Base-by-base conservation (phyloP, 2,797 vertebrate genomes). In the Geotrypetes seraphini region DNA sequence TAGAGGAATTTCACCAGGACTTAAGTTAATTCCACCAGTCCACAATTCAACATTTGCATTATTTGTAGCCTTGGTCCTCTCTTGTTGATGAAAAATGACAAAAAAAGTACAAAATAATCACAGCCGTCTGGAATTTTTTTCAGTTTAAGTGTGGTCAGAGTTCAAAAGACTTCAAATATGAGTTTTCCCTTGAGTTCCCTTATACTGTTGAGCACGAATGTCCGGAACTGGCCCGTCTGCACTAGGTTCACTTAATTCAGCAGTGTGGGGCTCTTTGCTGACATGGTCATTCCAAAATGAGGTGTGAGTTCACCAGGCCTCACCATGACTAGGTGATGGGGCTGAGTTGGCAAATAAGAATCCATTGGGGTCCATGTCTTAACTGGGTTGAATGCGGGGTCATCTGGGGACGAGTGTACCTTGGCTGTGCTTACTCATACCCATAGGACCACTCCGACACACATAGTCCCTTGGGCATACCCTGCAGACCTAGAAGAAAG, bases 121-220 rank as follows among this genome's bases (percentile, higher is more conserved):
- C 92, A 97, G 89, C 89, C 93, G 88, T 91, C 84, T 96, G 91
- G 92, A 96, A 93, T 92, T 93, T 85, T 93, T 85, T 74, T 85
- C 84, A 86, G 83, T 92, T 87, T 90, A 89, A 88, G 91, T 92
- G 85, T 90, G 88, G 87, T 92, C 87, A 92, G 89, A 91, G 90
- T 86, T 88, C 86, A 87, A 90, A 90, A 87, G 87, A 88, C 86
- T 88, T 83, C 88, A 88, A 91, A 89, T 86, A 89, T 64, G 79
- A 51, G 53, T 67, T 70, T 76, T 75, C 81, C 83, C 84, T 85
- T 87, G 82, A 86, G 87, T 88, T 92, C 86, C 87, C 84, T 87
- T 90, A 78, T 83, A 76, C 84, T 87, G 89, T 78, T 88, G 87
- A 85, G 88, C 86, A 60, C 91, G 86, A 72, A 93, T 87, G 84